Base-by-base conservation (phyloP, 2,797 vertebrate genomes). In the Enteromius trimaculatus region DNA sequence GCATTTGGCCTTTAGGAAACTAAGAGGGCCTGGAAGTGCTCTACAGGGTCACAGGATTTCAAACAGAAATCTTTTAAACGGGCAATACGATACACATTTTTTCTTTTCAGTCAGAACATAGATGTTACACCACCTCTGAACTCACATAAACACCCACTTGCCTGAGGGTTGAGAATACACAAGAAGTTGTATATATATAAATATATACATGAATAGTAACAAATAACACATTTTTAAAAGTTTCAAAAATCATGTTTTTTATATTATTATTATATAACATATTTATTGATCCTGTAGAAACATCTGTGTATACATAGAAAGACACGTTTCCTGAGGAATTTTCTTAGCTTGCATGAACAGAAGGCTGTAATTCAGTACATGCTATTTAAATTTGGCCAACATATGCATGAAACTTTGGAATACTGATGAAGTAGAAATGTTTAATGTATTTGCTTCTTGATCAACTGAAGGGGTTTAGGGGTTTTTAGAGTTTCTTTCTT, bases 1-100 rank as follows among this genome's bases (percentile, higher is more conserved):
- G 55, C 82, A 80, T 80, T 85, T 77, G 64, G 44, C 16, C 72
- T 53, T 14, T 76, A 70, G 26, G 76, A 85, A 81, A 69, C 64
- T 76, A 76, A 82, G 60, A 75, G 65, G 42, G 23, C 14, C 81
- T 83, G 62, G 49, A 76, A 69, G 60, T 75, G 55, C 16, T 53
- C 66, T 77, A 65, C 47, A 79, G 71, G 26, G 60, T 81, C 68
- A 51, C 23, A 51, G 23, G 37, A 77, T 70, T 72, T 77, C 62
- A 82, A 82, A 82, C 62, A 69, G 66, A 82, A 49, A 44, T 31
- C n/a, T 17, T 76, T 31, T 53, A 9, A 42, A 39, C 6, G 55
- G 60, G 60, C 23, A 65, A 62, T 9, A 6, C 10, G 10, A 66
- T 51, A 34, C n/a, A 26, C n/a, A 37, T 75, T 49, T 51, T 65